Evolutionary conservation across 2,797 vertebrate species (phyloP), one percentile per base, ranked within the genome.

Genomic region (Acanthurus tractus): DNA sequence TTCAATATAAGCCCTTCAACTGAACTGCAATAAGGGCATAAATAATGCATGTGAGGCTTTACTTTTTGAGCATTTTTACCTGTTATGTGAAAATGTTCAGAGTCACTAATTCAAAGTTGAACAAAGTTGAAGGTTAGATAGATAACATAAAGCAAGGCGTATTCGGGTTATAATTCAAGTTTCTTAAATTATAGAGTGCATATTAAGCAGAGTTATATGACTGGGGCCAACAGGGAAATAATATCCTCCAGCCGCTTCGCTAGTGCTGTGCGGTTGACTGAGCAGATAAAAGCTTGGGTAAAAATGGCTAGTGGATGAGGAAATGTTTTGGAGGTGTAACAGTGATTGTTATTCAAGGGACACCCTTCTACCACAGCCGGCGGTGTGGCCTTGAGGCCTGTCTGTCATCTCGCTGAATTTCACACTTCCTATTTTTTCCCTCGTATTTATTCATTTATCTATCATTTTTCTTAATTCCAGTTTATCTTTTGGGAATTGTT

Each of bases 321-420:
- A 95, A 95, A 95, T 95, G 94, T 95, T 95, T 95, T 94, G 89
- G 93, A 94, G 92, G 94, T 94, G 94, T 93, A 94, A 93, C 91
- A 84, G 90, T 95, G 93, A 96, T 96, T 96, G 94, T 95, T 95
- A 95, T 95, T 95, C 95, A 95, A 93, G 93, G 93, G 92, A 94
- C 93, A 92, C 87, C 91, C 86, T 88, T 88, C 90, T 74, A 82
- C 89, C 87, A 86, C 78, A 76, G 87, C 93, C 79, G 42, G 74
- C 88, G 83, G 93, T 85, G 89, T 89, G 92, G 94, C 94, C 93
- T 91, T 93, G 88, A 95, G 94, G 90, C 90, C 93, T 93, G 91
- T 93, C 92, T 91, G 88, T 95, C 94, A 94, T 91, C 89, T 89
- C 79, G 18, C 83, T 15, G 84, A 89, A 93, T 93, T 95, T 94